A percentile compares a stretch with the other conserved stretches of the same genome.
Conservation (phyloP, 2,113 vertebrate genomes). For the Aviceda subcristata region DNA sequence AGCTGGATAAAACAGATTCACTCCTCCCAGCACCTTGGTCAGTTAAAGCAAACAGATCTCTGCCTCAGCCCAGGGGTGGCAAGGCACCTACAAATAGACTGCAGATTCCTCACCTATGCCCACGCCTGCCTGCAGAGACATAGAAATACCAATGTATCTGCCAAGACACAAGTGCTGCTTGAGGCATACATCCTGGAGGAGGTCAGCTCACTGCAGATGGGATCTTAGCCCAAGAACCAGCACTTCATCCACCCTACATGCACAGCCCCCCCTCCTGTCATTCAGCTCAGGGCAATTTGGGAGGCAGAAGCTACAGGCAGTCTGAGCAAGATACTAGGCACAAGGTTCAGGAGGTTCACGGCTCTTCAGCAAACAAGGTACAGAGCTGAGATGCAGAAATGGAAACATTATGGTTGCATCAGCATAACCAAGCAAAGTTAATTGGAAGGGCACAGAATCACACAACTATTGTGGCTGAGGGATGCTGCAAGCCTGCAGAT, state of each 20-base stretch:
- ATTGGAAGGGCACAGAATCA: background rate
- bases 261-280: background rate
- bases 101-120: background rate
- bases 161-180: background rate
- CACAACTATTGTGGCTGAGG: background rate
- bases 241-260: background rate
- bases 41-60: background rate
- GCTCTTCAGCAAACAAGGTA: background rate
- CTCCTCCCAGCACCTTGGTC: background rate
- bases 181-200: background rate
- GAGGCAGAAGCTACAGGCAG: background rate
- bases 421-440: background rate
- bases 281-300: background rate
- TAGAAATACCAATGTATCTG: background rate
- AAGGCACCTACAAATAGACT: background rate
- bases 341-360: background rate
- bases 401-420: background rate
- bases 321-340: background rate
- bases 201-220: background rate
- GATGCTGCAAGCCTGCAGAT: background rate
- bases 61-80: background rate
- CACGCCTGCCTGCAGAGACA: background rate
- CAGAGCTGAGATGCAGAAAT: background rate
- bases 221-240: background rate
- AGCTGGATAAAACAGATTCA: background rate